Evolutionary conservation across 2,888 invertebrate species (phyloP), one percentile per base, ranked within the genome.

Genomic region (Caenorhabditis doughertyi): DNA sequence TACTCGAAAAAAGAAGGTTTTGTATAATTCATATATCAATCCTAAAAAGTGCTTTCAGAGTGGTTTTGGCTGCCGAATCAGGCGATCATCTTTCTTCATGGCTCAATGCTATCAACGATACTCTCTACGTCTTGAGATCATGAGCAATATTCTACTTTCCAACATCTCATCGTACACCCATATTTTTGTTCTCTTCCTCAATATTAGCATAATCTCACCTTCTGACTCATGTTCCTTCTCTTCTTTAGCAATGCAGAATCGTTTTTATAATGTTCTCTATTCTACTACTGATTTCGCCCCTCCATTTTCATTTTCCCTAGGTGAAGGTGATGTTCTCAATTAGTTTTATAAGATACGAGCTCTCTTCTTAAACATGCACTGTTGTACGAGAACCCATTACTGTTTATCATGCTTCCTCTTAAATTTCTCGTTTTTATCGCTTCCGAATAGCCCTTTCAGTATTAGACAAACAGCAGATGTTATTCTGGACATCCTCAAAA

Each of bases 81-180:
- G 42, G 76, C 16, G 85, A 85, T 13, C 65, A 80, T 62, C 53
- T 87, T 49, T 29, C 79, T 2, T 79, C 82, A 9, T 88, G 88
- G 88, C 79, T 88, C 25, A 74, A 79, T 13, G 81, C 87, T n/a
- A 84, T 88, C 76, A 88, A 88, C 53, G 87, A 88, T 53, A 88
- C 88, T 0, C 73, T 88, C 5, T 64, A 53, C 9, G 84, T 84
- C n/a, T 79, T 88, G 35, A 81, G 88, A 18, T 82, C 82, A 5
- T 77, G 23, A 65, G 25, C 11, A 64, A n/a, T 44, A 8, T 16
- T 47, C 7, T 23, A 60, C 16, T 13, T 21, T 25, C 44, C 32
- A 35, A 4, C 7, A 32, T 23, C 42, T 39, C 35, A 56, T 70
- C 32, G 16, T 9, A 23, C 7, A 25, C 35, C 23, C 25, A 23